Base-by-base conservation (phyloP, 2,888 invertebrate species). In the Bellardia pandia region DNA sequence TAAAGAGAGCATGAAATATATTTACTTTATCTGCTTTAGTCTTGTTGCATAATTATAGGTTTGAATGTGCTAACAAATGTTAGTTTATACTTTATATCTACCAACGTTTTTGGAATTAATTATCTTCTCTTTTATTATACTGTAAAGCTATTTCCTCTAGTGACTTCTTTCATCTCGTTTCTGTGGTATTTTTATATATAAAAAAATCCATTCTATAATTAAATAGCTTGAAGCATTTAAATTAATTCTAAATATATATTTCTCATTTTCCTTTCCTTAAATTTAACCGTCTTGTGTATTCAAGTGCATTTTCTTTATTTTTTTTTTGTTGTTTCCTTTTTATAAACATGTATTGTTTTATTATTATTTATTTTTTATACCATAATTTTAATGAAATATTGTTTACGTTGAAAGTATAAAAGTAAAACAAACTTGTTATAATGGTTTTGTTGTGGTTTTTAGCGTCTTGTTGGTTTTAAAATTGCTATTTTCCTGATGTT, bases 311-410 rank as follows among this genome's bases (percentile, higher is more conserved):
- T 60, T 33, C 66, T 66, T 42, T 66, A 66, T 45, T 66, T 45
- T 13, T 23, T 23, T 42, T 45, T 66, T 23, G 23, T 66, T 66
- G 45, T 66, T 66, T 66, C 66, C 66, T 66, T 66, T 62, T 14
- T 64, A 64, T 64, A 64, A 64, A 13, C 58, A 56, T 64, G 37
- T n/a, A n/a, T 2, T 64, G 23, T 9, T 62, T 37, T 33, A 4
- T 4, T 33, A 23, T 23, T 23, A 23, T 33, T 37, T 37, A 37
- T 37, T 37, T 14, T 37, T 62, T 37, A 3, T 14, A 14, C 3
- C 40, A 40, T 66, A 42, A n/a, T 48, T 62, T 75, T 62, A 75
- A 75, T 75, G 75, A 75, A 62, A 62, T 75, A 75, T 62, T 75
- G 51, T 42, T 75, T 30, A 75, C 74, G 58, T 62, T 62, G 60